These are phyloP conservation scores for Brienomyrus brachyistius DNA, from an alignment of 2,113 vertebrate species.

Conservation along the genomic window DNA sequence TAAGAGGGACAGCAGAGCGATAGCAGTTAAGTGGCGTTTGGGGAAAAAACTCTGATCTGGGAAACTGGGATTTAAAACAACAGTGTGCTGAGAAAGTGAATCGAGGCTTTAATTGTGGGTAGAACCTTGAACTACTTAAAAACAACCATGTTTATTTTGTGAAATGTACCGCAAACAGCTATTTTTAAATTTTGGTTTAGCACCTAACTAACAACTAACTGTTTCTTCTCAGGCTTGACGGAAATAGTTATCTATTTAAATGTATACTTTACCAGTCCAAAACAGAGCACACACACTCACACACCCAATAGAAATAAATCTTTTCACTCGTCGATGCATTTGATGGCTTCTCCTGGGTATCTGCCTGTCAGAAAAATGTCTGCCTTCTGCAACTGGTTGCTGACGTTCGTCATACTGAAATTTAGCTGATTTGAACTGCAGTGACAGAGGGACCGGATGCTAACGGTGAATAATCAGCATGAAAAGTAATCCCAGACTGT, in stretches of 20 bases:
- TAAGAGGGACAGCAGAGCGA: neutral
- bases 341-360: neutral
- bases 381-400: neutral
- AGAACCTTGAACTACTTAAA: neutral
- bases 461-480: neutral
- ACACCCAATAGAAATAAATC: neutral
- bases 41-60: neutral
- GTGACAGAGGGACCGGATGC: neutral
- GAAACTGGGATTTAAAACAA: neutral
- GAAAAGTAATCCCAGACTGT: neutral
- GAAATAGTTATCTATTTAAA: neutral
- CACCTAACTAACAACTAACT: neutral
- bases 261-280: neutral
- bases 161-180: neutral
- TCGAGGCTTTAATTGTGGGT: neutral
- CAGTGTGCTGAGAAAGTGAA: neutral
- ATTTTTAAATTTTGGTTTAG: neutral
- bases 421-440: neutral
- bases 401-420: neutral
- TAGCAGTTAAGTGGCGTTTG: neutral
- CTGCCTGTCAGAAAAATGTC: neutral
- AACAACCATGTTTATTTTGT: neutral
- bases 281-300: neutral
- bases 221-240: neutral
- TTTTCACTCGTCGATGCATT: neutral